These are phyloP conservation scores for Orthosia gothica DNA, from an alignment of 2,888 invertebrate genomes.

Conservation along the genomic window DNA sequence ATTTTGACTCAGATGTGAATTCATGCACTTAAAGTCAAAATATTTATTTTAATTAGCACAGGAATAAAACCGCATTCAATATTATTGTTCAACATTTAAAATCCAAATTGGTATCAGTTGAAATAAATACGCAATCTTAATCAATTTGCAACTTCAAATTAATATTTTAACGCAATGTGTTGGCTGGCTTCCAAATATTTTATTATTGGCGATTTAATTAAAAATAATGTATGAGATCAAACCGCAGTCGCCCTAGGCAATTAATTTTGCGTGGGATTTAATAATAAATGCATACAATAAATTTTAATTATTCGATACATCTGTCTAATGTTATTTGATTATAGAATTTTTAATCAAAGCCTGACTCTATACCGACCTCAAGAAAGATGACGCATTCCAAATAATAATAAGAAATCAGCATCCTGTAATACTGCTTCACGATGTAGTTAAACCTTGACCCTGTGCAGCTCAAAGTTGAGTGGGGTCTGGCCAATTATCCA, in stretches of 20 bases:
- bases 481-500: too few species aligned
- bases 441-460: too few species aligned
- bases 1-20: too few species aligned
- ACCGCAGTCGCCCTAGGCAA: conserved; percentile 39
- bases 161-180: conserved; percentile 43
- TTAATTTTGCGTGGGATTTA: conserved; percentile 34
- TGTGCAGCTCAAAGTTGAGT: too few species aligned
- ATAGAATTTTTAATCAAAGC: background rate
- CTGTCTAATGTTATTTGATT: background rate
- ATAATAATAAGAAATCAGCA: too few species aligned
- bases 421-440: too few species aligned
- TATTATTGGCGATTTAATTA: conserved; percentile 45
- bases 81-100: conserved; percentile 23
- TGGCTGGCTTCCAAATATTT: conserved; percentile 46
- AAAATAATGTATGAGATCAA: conserved; percentile 36
- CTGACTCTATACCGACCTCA: too few species aligned
- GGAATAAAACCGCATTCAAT: background rate
- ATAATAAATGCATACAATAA: conserved; percentile 10
- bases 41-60: background rate
- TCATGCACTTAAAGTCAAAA: too few species aligned
- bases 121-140: conserved; percentile 23
- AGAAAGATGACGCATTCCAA: background rate
- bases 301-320: background rate
- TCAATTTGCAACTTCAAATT: conserved; percentile 40
- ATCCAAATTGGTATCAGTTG: conserved; percentile 18